Percentiles rank a stretch among this genome's conserved stretches.
Evolutionary conservation across 2,888 invertebrate genomes (phyloP).

Genomic region (Selenia dentaria): DNA sequence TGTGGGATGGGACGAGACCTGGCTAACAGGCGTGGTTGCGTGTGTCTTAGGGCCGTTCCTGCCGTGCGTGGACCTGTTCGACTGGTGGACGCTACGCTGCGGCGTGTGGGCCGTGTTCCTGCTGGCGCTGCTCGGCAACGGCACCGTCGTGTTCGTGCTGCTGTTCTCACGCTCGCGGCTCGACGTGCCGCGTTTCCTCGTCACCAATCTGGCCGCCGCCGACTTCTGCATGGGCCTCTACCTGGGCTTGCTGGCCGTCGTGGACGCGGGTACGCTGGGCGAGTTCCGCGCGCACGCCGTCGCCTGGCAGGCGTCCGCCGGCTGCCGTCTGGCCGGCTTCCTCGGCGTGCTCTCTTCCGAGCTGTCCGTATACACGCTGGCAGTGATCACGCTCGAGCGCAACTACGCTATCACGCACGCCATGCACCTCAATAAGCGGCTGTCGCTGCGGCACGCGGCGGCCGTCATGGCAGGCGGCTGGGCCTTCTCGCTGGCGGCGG

Average conservation of each 20-base stretch:
- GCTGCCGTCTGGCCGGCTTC: constrained; percentile 97
- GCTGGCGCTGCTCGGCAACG: constrained; percentile 97
- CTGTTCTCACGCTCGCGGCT: constrained; percentile 96
- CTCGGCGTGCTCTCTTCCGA: constrained; percentile 97
- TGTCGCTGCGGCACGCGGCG: constrained; percentile 96
- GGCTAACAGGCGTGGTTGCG: not conserved
- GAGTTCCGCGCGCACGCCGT: constrained; percentile 98
- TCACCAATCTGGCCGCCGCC: constrained; percentile 97
- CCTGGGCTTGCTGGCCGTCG: constrained; percentile 96
- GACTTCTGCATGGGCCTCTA: constrained; percentile 99
- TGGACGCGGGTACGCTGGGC: constrained; percentile 97
- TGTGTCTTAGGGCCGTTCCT: constrained; percentile 92
- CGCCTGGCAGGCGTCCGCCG: constrained; percentile 97
- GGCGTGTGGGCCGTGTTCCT: constrained; percentile 99
- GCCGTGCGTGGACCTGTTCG: constrained; percentile 97
- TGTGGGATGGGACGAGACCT: too few relatives aligned
- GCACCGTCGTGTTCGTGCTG: constrained; percentile 96
- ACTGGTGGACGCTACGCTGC: constrained; percentile 98
- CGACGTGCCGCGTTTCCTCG: constrained; percentile 98
- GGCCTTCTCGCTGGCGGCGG: constrained; percentile 94
- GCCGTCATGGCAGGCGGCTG: constrained; percentile 97
- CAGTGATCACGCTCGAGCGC: constrained; percentile 97
- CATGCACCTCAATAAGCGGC: constrained; percentile 97
- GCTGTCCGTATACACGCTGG: constrained; percentile 97
- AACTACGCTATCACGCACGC: constrained; percentile 99